Evolutionary conservation across 2,797 vertebrate species (phyloP).

Genomic region (Hippopotamyrus pictus): DNA sequence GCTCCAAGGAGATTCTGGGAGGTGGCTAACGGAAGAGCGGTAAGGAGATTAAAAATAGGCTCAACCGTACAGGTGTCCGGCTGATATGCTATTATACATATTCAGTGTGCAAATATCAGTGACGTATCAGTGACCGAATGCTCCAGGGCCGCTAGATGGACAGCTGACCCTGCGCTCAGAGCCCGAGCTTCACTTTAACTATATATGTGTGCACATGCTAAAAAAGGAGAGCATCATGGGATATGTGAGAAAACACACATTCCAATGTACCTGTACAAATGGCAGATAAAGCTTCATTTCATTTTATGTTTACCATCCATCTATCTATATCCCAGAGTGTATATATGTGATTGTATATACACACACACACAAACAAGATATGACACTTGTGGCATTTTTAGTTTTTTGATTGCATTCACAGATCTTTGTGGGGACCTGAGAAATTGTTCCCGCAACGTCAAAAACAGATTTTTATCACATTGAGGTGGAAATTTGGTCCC

Average conservation of each 20-base stretch:
- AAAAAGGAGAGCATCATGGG: background rate
- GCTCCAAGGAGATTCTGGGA: background rate
- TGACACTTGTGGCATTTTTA: background rate
- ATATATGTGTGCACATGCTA: background rate
- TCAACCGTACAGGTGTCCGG: background rate
- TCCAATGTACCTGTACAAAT: background rate
- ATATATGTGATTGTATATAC: background rate
- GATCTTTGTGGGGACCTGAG: no score
- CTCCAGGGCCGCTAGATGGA: background rate
- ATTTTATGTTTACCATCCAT: background rate
- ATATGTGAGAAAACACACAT: background rate
- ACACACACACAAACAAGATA: background rate
- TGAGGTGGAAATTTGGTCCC: background rate
- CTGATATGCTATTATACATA: background rate
- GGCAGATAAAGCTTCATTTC: background rate
- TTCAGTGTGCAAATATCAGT: background rate
- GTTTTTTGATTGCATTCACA: background rate
- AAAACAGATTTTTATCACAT: background rate
- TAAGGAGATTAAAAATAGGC: background rate
- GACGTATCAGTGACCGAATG: background rate
- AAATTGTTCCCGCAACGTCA: no score
- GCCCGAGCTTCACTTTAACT: background rate
- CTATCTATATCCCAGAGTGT: background rate
- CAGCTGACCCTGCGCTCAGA: background rate
- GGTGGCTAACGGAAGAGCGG: background rate